Percentiles rank a stretch among this genome's conserved stretches.
phyloP scores from a whole-genome alignment of 2,888 invertebrate species.

The Pachydiplax longipennis region DNA sequence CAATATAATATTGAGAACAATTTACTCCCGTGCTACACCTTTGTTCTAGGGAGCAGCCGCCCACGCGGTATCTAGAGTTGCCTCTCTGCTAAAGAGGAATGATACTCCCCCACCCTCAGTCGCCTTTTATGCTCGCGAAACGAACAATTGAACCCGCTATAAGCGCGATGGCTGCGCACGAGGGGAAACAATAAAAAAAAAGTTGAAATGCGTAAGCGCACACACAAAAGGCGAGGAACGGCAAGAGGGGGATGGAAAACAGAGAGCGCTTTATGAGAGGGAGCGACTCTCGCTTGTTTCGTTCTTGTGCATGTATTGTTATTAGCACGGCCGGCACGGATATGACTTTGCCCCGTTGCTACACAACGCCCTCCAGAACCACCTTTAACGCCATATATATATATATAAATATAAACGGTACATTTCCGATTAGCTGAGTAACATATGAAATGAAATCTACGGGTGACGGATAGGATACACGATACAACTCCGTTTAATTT shows the following conservation, averaged over 20 bases:
- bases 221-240: background rate
- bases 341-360: constrained; percentile 11
- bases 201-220: background rate
- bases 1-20: too few relatives aligned
- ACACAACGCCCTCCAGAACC: background rate
- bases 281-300: constrained; percentile 22
- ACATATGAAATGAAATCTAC: too few relatives aligned
- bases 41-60: too few relatives aligned
- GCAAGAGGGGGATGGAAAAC: constrained; percentile 46
- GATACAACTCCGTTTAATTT: too few relatives aligned
- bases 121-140: constrained; percentile 39
- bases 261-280: background rate
- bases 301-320: constrained; percentile 21
- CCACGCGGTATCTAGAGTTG: background rate
- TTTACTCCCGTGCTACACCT: too few relatives aligned
- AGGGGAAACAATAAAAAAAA: constrained; percentile 43
- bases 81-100: background rate
- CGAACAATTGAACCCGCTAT: constrained; percentile 44
- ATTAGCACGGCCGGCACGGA: background rate
- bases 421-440: too few relatives aligned
- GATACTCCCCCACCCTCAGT: background rate
- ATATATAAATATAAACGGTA: too few relatives aligned
- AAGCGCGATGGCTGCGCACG: constrained; percentile 24
- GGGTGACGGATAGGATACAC: too few relatives aligned
- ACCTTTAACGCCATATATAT: background rate